These are phyloP conservation scores for Agrypnia vestita DNA, from an alignment of 1,140 invertebrate species.

Conservation along the genomic window DNA sequence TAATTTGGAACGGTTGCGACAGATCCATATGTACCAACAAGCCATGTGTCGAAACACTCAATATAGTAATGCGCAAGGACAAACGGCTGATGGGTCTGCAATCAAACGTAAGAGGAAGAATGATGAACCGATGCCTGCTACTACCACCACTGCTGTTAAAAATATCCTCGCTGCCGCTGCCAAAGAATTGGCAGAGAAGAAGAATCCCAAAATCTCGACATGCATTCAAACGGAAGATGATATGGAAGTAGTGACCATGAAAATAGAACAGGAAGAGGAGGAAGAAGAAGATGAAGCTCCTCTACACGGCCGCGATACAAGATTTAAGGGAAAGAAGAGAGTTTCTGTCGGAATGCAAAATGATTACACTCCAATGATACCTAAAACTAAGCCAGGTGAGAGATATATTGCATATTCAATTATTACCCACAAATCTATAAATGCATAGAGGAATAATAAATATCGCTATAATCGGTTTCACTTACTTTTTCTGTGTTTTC, in stretches of 20 bases:
- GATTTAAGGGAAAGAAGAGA: constrained; percentile 73
- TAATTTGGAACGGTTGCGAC: constrained; percentile 68
- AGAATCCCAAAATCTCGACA: constrained; percentile 64
- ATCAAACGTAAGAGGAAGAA: constrained; percentile 66
- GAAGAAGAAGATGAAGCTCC: constrained; percentile 49
- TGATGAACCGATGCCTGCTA: constrained; percentile 66
- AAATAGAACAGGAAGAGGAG: constrained; percentile 51
- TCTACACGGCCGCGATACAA: constrained; percentile 64
- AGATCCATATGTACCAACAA: constrained; percentile 73
- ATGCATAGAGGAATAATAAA: too few species aligned
- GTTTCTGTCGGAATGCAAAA: constrained; percentile 67
- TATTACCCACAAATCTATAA: not conserved
- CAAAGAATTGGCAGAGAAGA: constrained; percentile 69
- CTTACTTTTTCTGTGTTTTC: too few species aligned
- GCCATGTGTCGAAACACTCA: constrained; percentile 65
- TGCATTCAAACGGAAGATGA: constrained; percentile 70
- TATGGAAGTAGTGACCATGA: constrained; percentile 51
- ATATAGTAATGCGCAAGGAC: not conserved
- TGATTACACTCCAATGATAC: constrained; percentile 44
- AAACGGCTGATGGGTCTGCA: constrained; percentile 35
- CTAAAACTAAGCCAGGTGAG: constrained; percentile 53
- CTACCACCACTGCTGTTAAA: constrained; percentile 66
- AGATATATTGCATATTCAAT: not conserved
- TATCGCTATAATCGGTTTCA: too few species aligned
- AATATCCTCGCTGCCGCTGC: constrained; percentile 69